Evolutionary conservation across 2,113 vertebrate genomes (phyloP).

Genomic region (Urocolius indicus): DNA sequence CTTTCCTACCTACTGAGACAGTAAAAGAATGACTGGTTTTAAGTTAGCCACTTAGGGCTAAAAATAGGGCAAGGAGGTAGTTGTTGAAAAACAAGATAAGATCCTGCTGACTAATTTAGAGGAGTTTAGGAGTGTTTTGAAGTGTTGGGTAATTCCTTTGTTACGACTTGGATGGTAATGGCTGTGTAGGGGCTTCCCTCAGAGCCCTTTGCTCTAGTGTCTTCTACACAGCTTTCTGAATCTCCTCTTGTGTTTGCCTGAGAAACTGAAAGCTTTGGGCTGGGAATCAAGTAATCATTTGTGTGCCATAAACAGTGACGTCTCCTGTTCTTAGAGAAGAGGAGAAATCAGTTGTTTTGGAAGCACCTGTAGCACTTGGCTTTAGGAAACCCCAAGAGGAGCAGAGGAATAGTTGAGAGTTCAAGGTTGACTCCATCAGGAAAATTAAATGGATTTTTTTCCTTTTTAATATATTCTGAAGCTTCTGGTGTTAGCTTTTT

Average conservation of each 20-base stretch:
- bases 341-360: not conserved
- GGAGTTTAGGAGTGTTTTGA: not conserved
- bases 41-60: not conserved
- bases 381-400: not conserved
- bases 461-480: not conserved
- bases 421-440: not conserved
- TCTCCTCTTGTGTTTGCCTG: not conserved
- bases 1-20: not conserved
- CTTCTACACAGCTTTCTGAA: not conserved
- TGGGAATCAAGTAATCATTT: not conserved
- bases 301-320: not conserved
- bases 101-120: not conserved
- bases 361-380: not conserved
- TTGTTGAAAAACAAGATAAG: not conserved
- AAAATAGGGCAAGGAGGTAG: not conserved
- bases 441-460: not conserved
- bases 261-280: not conserved
- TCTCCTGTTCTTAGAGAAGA: not conserved
- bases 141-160: not conserved
- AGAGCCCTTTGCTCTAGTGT: not conserved
- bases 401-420: not conserved
- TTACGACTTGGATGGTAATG: not conserved
- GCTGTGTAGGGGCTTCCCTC: not conserved
- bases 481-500: not conserved
- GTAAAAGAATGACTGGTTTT: slow-evolving; percentile 5